A percentile compares a stretch with the other conserved stretches of the same genome.
Evolutionary conservation across 2,888 invertebrate species (phyloP).

Genomic region (Lypha dubia): DNA sequence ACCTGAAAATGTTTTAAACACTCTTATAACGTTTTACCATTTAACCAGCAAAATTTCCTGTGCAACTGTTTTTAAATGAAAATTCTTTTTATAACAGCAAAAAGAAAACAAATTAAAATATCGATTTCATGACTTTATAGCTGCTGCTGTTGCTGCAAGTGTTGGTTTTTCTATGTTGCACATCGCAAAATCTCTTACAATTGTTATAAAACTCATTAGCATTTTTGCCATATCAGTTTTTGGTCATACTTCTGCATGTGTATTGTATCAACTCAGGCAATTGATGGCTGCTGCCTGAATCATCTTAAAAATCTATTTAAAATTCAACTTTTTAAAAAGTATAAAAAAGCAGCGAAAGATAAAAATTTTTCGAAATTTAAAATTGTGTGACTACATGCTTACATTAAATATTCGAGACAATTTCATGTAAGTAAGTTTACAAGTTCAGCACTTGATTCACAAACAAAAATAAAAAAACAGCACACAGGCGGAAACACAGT

Average conservation of each 20-base stretch:
- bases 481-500: neutral
- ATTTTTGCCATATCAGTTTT: slow-evolving; percentile 28
- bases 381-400: slow-evolving; percentile 48
- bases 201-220: slow-evolving; percentile 63
- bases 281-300: neutral
- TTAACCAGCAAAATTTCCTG: neutral
- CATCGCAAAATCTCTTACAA: slow-evolving; percentile 40
- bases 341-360: slow-evolving; percentile 7
- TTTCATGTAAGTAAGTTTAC: slow-evolving; percentile 52
- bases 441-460: slow-evolving; percentile 64
- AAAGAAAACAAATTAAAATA: slow-evolving; percentile 25
- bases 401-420: slow-evolving; percentile 48
- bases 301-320: slow-evolving; percentile 53
- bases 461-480: too few species aligned
- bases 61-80: neutral
- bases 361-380: slow-evolving; percentile 18
- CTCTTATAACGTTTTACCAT: neutral
- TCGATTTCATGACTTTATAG: slow-evolving; percentile 25
- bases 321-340: slow-evolving; percentile 36
- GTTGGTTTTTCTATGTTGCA: neutral
- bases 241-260: too few species aligned
- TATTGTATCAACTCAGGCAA: slow-evolving; percentile 12
- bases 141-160: slow-evolving; percentile 19
- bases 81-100: too few species aligned
- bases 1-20: neutral